Conservation (phyloP, 1,140 invertebrate genomes). For the Rhagoletis pomonella region DNA sequence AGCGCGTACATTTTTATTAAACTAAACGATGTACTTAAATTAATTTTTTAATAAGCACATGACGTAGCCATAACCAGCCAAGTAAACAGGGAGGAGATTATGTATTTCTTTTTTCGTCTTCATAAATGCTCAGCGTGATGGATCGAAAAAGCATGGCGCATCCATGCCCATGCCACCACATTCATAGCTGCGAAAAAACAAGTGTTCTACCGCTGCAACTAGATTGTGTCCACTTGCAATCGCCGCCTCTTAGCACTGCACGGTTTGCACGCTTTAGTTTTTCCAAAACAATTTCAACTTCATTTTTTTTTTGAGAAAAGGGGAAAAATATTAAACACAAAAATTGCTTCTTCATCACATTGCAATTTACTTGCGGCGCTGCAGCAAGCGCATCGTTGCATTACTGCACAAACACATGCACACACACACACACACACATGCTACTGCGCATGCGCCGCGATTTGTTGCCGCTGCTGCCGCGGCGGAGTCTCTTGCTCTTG, state of each 20-base stretch:
- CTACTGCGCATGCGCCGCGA: not conserved
- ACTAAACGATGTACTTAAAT: constrained; percentile 55
- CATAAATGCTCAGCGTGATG: not conserved
- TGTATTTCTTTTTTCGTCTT: not conserved
- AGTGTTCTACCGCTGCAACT: not conserved
- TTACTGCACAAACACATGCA: not conserved
- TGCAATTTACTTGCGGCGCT: constrained; percentile 32
- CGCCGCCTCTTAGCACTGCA: not conserved
- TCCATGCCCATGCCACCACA: too few species aligned
- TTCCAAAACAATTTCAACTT: not conserved
- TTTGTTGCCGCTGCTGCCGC: not conserved
- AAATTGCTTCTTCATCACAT: constrained; percentile 22
- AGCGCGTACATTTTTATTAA: constrained; percentile 48
- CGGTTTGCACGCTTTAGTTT: not conserved
- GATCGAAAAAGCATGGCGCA: not conserved
- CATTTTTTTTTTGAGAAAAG: not conserved
- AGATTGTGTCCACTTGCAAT: not conserved
- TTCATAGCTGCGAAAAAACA: not conserved
- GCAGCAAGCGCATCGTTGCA: not conserved
- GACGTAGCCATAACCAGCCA: not conserved
- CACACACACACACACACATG: not conserved
- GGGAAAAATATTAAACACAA: not conserved
- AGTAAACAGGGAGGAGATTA: not conserved
- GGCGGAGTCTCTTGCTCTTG: not conserved
- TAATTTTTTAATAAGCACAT: constrained; percentile 56